These are phyloP conservation scores for Neoaliturus tenellus DNA, from an alignment of 2,888 invertebrate species.

Conservation along the genomic window DNA sequence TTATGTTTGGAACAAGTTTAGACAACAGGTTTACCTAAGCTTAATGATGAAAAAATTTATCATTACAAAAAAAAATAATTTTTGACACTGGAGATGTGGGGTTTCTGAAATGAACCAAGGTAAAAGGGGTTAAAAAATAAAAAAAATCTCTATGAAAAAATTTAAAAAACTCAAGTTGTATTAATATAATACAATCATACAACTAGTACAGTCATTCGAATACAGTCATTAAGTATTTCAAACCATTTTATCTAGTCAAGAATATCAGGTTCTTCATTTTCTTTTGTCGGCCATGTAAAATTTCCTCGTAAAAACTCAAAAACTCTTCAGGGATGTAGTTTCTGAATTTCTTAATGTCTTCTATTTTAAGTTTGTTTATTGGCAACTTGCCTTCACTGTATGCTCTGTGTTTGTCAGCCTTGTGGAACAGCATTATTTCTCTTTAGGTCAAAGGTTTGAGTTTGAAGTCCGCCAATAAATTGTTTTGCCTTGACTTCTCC, in stretches of 20 bases:
- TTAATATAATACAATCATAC: too few relatives aligned
- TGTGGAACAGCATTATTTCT: background rate
- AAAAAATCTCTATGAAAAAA: background rate
- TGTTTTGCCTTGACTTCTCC: conserved; percentile 9
- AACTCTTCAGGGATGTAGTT: conserved; percentile 49
- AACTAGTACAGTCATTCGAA: too few relatives aligned
- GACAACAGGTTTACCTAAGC: too few relatives aligned
- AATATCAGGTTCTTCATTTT: background rate
- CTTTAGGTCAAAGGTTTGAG: conserved; percentile 42
- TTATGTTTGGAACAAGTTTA: too few relatives aligned
- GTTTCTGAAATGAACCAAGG: conserved; percentile 3
- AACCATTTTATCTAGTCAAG: background rate
- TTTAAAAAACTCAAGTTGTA: too few relatives aligned
- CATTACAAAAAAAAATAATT: background rate
- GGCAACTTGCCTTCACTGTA: conserved; percentile 11
- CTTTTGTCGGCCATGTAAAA: conserved; percentile 37
- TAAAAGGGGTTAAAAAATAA: background rate
- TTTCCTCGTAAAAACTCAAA: background rate
- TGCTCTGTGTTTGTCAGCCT: conserved; percentile 13
- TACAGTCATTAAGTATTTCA: background rate
- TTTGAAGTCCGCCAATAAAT: conserved; percentile 37
- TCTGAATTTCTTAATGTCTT: conserved; percentile 46
- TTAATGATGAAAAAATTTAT: background rate
- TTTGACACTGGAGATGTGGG: conserved; percentile 12
- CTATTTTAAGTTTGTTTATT: conserved; percentile 32